phyloP scores from a whole-genome alignment of 2,888 invertebrate genomes.

The Clistopyga incitator region DNA sequence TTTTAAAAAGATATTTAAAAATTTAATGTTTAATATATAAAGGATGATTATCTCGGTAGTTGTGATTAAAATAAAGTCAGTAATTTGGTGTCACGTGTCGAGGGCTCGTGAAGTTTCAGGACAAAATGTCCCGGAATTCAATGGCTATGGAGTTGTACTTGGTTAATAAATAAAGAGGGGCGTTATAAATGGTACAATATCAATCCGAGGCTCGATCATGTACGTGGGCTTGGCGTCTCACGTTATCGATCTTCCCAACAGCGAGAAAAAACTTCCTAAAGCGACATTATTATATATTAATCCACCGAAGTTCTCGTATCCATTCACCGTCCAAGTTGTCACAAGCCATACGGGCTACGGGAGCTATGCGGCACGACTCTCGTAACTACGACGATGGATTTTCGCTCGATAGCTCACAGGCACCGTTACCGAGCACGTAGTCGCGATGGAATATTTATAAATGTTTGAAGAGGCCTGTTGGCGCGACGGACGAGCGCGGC shows the following conservation, averaged over 20 bases:
- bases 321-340: conserved; percentile 15
- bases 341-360: neutral
- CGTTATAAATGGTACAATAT: neutral
- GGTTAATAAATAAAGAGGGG: neutral
- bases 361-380: neutral
- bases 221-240: neutral
- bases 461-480: conserved; percentile 61
- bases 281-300: conserved; percentile 15
- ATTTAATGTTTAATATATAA: too few relatives aligned
- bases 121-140: too few relatives aligned
- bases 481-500: conserved; percentile 36
- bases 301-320: conserved; percentile 6
- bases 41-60: too few relatives aligned
- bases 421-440: conserved; percentile 7
- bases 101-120: too few relatives aligned
- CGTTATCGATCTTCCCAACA: conserved; percentile 8
- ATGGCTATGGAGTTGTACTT: neutral
- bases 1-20: too few relatives aligned
- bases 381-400: neutral
- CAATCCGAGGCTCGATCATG: neutral
- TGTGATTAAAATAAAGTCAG: too few relatives aligned
- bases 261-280: conserved; percentile 7
- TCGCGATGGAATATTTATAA: conserved; percentile 60
- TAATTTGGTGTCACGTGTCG: too few relatives aligned
- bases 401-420: conserved; percentile 12